Conservation (phyloP, 2,888 invertebrate genomes). For the Plebejus anna region DNA sequence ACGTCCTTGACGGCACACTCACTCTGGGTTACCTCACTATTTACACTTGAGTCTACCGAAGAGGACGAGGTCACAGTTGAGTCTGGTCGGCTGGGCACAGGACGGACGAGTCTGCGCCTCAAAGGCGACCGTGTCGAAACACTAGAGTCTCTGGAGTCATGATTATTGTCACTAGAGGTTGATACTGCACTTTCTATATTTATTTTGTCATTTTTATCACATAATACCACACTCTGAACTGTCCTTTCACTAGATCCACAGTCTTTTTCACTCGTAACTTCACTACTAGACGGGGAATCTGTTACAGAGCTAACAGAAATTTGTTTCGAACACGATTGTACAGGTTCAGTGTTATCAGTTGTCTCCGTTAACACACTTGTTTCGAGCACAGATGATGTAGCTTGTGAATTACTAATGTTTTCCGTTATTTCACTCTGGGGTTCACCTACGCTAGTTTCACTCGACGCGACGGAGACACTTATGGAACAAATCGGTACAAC, state of each 20-base stretch:
- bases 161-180: constrained; percentile 71
- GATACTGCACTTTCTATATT: constrained; percentile 73
- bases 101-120: constrained; percentile 62
- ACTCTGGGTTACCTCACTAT: constrained; percentile 49
- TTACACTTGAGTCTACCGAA: constrained; percentile 60
- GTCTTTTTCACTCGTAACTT: constrained; percentile 50
- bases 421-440: constrained; percentile 39
- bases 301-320: constrained; percentile 36
- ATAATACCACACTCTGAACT: constrained; percentile 68
- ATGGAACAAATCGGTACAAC: constrained; percentile 40
- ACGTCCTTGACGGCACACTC: constrained; percentile 68
- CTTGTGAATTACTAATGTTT: constrained; percentile 42
- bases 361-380: constrained; percentile 38
- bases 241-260: constrained; percentile 61
- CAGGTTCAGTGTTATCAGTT: constrained; percentile 35
- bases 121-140: constrained; percentile 56
- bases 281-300: constrained; percentile 60
- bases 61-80: constrained; percentile 74
- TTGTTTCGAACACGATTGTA: constrained; percentile 39
- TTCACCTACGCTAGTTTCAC: constrained; percentile 38
- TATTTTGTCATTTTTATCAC: constrained; percentile 68
- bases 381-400: constrained; percentile 45
- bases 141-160: constrained; percentile 52
- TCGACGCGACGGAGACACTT: constrained; percentile 48
- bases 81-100: constrained; percentile 65